Base-by-base conservation (phyloP, 2,888 invertebrate species). In the Scelioninae gen. 1 region DNA sequence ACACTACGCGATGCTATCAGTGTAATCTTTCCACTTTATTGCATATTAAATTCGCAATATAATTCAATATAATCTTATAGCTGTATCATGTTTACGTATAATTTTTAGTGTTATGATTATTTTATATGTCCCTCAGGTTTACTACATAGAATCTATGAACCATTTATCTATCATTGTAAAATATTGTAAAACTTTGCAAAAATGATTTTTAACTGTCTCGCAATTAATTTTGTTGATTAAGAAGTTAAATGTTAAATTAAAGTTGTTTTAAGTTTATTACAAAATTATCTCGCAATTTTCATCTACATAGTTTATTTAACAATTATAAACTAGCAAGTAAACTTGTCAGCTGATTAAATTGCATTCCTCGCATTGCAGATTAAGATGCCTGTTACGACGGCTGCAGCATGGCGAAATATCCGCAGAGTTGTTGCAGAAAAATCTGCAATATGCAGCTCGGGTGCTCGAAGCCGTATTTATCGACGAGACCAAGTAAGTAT, bases 381-480 rank as follows among this genome's bases (percentile, higher is more conserved):
- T 98, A 93, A 96, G 98, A 92, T 96, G 97, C 93, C 95, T 98
- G 92, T 94, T 98, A 92, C 96, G 96, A 92, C 96, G 97, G 93
- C 94, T 98, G 91, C 96, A 97, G 92, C 94, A 95, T 92, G 98
- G 97, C 91, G 96, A 97, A 93, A 95, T 98, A 90, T 95, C 97
- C 38, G 95, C 96, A 87, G 97, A 97, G 92, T 95, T 97, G 86
- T 94, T 98, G 89, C 97, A 97, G 94, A 96, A 96, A 93, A 98
- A 98, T 93, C 94, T 98, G 87, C 96, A 97, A 89, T 98, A 98
- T 93, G 98, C 98, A 69, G 97, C 97, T 15, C 96, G 96, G 90
- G 98, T 98, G 55, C 94, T 98, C 85, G 98, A 98, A 94, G 96
- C 97, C 11, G 97, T 97, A 86, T 98, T 97, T 93, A 96, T 97